Base-by-base conservation (phyloP, 2,797 vertebrate species). In the Enteromius trimaculatus region DNA sequence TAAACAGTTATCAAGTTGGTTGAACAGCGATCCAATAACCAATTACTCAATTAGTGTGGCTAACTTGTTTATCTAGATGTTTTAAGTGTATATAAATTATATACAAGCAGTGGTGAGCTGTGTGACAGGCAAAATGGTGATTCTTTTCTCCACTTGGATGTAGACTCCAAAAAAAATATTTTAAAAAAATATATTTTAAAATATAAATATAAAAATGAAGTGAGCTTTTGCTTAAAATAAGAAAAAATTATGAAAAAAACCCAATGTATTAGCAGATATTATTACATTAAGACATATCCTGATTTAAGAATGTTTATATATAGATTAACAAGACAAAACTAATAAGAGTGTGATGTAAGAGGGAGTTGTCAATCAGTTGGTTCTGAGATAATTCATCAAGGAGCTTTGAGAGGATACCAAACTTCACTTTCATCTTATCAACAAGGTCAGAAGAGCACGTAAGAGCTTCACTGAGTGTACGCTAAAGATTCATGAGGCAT, bases 371-470 rank as follows among this genome's bases (percentile, higher is more conserved):
- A 60, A 62, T 55, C 19, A 64, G 55, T 60, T 65, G 23, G 8
- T 71, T 49, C 17, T 81, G 69, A 81, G 78, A 79, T 75, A 69
- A 60, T 26, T 82, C 23, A 82, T 26, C 21, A 58, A 79, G 64
- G 23, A 74, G 47, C 14, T 81, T 71, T 66, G 47, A 88, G 71
- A 75, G 80, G 64, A 37, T 71, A 11, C 44, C 44, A 51, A 64
- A 17, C 34, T 31, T 44, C 51, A 1, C 91, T 91, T 92, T 92
- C 88, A 92, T 92, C 92, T 92, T 87, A 92, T 92, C 88, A 42
- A 1, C 13, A 84, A 62, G 87, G 88, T 89, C 85, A 64, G 53
- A 84, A 19, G 47, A 69, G 34, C 21, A 86, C 86, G 88, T 83
- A 84, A 84, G 83, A 80, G 31, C 39, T 68, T 70, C 60, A 44